Conservation (phyloP, 1,140 invertebrate genomes). For the Harpegnathos saltator region DNA sequence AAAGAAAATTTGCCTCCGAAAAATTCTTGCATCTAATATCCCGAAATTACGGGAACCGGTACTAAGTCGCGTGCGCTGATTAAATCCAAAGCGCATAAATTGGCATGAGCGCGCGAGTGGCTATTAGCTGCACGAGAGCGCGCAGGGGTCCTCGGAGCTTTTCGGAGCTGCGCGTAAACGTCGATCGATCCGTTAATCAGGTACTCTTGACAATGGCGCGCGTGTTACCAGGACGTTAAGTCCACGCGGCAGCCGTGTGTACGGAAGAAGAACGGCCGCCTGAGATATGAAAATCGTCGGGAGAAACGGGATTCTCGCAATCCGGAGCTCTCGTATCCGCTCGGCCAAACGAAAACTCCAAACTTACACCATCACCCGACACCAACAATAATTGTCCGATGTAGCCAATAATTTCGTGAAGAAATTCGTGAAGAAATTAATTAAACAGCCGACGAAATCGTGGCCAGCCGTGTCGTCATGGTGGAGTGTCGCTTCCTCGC, state of each 20-base stretch:
- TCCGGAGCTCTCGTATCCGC: neutral
- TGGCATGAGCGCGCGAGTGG: conserved; percentile 19
- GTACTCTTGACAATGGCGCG: conserved; percentile 19
- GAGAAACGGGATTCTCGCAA: neutral
- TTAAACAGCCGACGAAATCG: neutral
- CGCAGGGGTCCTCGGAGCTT: neutral
- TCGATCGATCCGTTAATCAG: conserved; percentile 41
- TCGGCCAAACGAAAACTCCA: no score
- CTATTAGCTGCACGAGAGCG: conserved; percentile 35
- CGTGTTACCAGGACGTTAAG: conserved; percentile 2
- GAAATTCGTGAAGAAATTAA: no score
- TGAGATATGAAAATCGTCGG: neutral
- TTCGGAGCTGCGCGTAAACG: conserved; percentile 23
- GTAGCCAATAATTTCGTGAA: no score
- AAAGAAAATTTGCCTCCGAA: conserved; percentile 19
- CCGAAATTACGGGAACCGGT: conserved; percentile 36
- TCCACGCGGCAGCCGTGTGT: neutral
- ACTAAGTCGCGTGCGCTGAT: conserved; percentile 45
- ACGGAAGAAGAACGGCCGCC: neutral
- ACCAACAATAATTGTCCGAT: no score
- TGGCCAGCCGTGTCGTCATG: neutral
- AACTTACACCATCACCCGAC: no score
- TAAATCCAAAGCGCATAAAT: conserved; percentile 59
- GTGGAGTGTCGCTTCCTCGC: neutral
- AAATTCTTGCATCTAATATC: conserved; percentile 48